Percentiles rank a stretch among this genome's conserved stretches.
phyloP scores from a whole-genome alignment of 2,888 invertebrate genomes.

The Brenthis ino region DNA sequence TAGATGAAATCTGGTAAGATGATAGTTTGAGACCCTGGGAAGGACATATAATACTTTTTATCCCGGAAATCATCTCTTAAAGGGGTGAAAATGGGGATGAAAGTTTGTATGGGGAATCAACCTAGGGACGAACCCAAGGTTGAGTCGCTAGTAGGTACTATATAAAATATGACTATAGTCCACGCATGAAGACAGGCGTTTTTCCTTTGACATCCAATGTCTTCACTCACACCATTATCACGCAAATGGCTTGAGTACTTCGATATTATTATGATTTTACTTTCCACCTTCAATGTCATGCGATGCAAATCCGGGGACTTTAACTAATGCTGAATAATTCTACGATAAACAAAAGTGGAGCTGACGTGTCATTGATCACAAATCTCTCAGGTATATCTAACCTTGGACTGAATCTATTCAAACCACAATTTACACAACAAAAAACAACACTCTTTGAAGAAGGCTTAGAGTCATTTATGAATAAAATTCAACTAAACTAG shows the following conservation, averaged over 20 bases:
- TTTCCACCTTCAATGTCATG: conserved; percentile 51
- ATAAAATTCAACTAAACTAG: conserved; percentile 26
- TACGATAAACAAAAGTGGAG: conserved; percentile 48
- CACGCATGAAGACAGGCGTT: conserved; percentile 42
- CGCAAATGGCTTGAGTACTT: conserved; percentile 60
- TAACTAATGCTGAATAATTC: conserved; percentile 46
- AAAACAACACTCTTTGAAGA: conserved; percentile 15
- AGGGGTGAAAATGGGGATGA: no score
- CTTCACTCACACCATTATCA: conserved; percentile 60
- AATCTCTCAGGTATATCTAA: conserved; percentile 47
- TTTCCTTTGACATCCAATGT: conserved; percentile 59
- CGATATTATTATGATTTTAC: conserved; percentile 52
- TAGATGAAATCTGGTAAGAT: no score
- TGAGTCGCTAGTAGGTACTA: no score
- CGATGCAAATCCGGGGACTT: conserved; percentile 26
- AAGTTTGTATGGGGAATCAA: no score
- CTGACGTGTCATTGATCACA: conserved; percentile 53
- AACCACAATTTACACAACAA: conserved; percentile 44
- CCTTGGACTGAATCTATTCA: conserved; percentile 58
- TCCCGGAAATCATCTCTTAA: no score
- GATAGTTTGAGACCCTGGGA: no score
- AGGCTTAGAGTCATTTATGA: conserved; percentile 25
- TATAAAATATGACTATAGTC: neutral
- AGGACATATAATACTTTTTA: no score
- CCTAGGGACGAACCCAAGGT: no score